Evolutionary conservation across 2,113 vertebrate genomes (phyloP).

Genomic region (Scopus umbretta): DNA sequence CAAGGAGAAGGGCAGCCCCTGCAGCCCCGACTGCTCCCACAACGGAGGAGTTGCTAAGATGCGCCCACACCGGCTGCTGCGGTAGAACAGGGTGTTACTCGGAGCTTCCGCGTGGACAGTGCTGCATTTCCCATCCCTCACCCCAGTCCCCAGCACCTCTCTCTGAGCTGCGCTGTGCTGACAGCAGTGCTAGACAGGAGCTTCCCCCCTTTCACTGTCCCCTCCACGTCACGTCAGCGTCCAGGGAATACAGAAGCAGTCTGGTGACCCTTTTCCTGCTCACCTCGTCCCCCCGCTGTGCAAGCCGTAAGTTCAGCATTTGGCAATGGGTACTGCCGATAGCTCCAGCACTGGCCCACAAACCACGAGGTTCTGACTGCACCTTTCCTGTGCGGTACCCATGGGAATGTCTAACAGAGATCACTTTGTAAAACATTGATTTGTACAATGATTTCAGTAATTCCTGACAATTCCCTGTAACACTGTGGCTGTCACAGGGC

Average conservation of each 20-base stretch:
- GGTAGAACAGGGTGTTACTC: slow-evolving; percentile 34
- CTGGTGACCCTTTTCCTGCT: not conserved
- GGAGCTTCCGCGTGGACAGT: not conserved
- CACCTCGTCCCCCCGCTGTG: not conserved
- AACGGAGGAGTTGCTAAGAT: slow-evolving; percentile 54
- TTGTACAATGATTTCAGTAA: not conserved
- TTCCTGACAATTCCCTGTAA: not conserved
- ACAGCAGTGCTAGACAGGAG: not conserved
- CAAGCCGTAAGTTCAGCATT: not conserved
- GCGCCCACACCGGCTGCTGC: slow-evolving; percentile 40
- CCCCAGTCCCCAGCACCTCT: accelerated
- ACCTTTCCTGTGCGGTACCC: not conserved
- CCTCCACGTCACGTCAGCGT: not conserved
- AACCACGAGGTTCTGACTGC: accelerated
- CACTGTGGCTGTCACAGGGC: not conserved
- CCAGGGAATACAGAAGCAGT: not conserved
- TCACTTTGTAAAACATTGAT: accelerated
- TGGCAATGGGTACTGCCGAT: not conserved
- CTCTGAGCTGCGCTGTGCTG: not conserved
- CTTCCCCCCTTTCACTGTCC: not conserved
- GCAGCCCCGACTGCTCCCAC: slow-evolving; percentile 61
- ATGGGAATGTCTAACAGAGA: slow-evolving; percentile 6
- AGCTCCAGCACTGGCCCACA: not conserved
- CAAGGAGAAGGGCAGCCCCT: slow-evolving; percentile 47
- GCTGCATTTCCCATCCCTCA: not conserved